Evolutionary conservation across 2,113 vertebrate species (phyloP), one percentile per base, ranked within the genome.

Genomic region (Pundamilia nyererei): DNA sequence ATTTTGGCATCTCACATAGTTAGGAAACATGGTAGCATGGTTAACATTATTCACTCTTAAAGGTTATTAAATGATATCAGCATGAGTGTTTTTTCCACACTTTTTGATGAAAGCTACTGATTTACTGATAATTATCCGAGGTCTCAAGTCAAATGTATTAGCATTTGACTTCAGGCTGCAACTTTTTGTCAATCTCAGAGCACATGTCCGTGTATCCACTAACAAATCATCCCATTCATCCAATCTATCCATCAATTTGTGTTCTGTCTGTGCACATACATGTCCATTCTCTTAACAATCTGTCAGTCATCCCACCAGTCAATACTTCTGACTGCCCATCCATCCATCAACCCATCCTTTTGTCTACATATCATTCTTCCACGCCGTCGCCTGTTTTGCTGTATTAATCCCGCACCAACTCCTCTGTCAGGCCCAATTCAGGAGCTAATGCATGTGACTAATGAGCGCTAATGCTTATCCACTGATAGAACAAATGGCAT

Each of bases 401-500:
- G 7, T 75, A 84, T 93, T 87, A 94, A 87, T 84, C 87, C 68
- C 58, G 12, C 33, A 53, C 80, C 33, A 12, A 33, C 92, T 92
- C 58, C 81, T 89, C 90, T 85, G 89, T 90, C 91, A 85, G 88
- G 51, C 80, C 86, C 88, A 79, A 87, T 93, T 84, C 92, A 91
- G 89, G 86, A 92, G 92, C 89, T 93, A 93, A 92, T 92, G 91
- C 90, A 91, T 87, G 90, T 93, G 84, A 89, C 92, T 95, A 95
- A 95, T 93, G 91, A 94, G 90, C 33, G 3, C 89, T 93, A 93
- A 94, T 94, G 94, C 89, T 89, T 82, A 89, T 92, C 95, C 91
- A 87, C 87, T 92, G 91, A 92, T 93, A 90, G 86, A 93, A 95
- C 93, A 92, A 93, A 90, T 88, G 89, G 87, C 94, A 92, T 93